A percentile compares a stretch with the other conserved stretches of the same genome.
These are phyloP conservation scores for Pelecanus crispus DNA, from an alignment of 2,113 vertebrate genomes.

Conservation along the genomic window DNA sequence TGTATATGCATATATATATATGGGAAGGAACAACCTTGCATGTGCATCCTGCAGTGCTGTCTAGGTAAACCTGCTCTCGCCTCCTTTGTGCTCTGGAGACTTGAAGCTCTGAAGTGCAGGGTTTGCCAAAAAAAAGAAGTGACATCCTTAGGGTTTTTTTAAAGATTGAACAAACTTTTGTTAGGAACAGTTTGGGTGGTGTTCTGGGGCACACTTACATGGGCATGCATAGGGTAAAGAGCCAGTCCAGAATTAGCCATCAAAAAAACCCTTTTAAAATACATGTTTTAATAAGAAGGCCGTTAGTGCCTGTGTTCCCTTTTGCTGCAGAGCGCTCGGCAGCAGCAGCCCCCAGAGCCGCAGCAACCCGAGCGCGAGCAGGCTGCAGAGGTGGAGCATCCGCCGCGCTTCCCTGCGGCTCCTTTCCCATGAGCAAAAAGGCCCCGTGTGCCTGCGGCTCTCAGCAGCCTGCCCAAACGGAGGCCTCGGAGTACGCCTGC, in stretches of 20 bases:
- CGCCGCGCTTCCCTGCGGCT: background rate
- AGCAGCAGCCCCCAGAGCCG: background rate
- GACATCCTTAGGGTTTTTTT: background rate
- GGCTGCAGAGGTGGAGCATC: background rate
- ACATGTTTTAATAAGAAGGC: rapidly evolving
- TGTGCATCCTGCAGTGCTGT: background rate
- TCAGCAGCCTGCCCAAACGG: background rate
- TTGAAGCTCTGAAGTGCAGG: background rate
- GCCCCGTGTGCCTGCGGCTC: background rate
- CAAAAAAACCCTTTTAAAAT: background rate
- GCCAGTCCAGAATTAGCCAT: background rate
- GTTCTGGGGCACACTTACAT: background rate
- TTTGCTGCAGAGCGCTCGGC: background rate
- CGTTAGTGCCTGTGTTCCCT: background rate
- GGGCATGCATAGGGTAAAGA: background rate
- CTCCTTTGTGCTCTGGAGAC: background rate
- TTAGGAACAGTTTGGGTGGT: background rate
- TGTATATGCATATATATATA: rapidly evolving
- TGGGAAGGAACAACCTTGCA: background rate
- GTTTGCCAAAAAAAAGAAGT: background rate
- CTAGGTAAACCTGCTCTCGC: background rate
- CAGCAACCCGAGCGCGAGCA: background rate
- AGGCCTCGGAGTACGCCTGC: background rate
- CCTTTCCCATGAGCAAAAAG: background rate
- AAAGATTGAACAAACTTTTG: background rate